These are phyloP conservation scores for Xiphophorus birchmanni DNA, from an alignment of 2,797 vertebrate genomes.

Conservation along the genomic window DNA sequence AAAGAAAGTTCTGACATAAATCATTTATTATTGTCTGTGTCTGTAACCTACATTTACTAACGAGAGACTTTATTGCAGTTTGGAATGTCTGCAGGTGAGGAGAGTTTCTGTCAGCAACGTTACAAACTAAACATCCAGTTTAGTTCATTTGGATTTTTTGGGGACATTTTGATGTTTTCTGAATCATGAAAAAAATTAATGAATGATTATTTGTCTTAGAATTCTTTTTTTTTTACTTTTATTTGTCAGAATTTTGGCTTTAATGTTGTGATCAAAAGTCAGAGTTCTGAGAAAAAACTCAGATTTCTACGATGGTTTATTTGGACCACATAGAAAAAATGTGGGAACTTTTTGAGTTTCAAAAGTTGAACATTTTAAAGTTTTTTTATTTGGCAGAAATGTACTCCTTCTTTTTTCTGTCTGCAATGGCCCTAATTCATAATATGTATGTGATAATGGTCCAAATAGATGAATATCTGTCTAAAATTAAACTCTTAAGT, in stretches of 20 bases:
- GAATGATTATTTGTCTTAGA: too few relatives aligned
- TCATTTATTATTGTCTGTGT: neutral
- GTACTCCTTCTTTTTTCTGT: too few relatives aligned
- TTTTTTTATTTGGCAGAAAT: too few relatives aligned
- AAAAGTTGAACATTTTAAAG: too few relatives aligned
- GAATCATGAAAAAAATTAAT: neutral
- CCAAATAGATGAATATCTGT: neutral
- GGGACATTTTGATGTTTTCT: neutral
- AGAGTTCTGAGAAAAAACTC: too few relatives aligned
- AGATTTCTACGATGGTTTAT: too few relatives aligned
- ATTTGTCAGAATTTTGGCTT: too few relatives aligned
- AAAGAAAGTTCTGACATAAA: neutral
- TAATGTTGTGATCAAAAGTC: too few relatives aligned
- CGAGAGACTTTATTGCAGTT: neutral
- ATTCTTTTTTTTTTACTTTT: too few relatives aligned
- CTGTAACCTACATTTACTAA: neutral
- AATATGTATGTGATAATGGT: neutral
- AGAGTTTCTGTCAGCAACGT: neutral
- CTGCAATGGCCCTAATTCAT: too few relatives aligned
- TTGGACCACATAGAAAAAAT: too few relatives aligned
- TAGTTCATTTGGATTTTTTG: neutral
- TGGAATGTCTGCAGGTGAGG: neutral
- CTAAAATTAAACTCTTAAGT: neutral
- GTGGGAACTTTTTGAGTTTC: too few relatives aligned
- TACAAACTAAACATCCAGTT: neutral